Conservation (phyloP, 2,888 invertebrate genomes). For the Elegia similella region DNA sequence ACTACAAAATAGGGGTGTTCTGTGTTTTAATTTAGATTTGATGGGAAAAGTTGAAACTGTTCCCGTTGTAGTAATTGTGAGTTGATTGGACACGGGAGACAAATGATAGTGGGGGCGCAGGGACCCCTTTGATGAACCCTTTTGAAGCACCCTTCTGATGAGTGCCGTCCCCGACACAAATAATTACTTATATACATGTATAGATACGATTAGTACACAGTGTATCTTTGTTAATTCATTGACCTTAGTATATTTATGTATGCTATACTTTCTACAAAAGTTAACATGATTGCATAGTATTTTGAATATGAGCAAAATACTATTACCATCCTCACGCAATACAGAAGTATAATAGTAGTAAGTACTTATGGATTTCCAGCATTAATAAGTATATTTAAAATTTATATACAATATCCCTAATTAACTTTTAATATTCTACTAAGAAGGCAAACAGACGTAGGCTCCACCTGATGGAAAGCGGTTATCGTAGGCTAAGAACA, state of each 20-base stretch:
- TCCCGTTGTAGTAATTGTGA: conserved; percentile 28
- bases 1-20: conserved; percentile 60
- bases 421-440: too few species aligned
- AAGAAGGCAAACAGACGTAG: too few species aligned
- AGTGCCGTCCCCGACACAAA: not conserved
- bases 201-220: not conserved
- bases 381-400: too few species aligned
- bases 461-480: too few species aligned
- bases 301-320: too few species aligned
- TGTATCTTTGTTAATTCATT: not conserved
- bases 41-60: conserved; percentile 67
- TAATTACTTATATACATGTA: not conserved
- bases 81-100: conserved; percentile 26
- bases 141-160: not conserved
- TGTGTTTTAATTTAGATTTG: conserved; percentile 66
- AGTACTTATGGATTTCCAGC: too few species aligned
- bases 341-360: too few species aligned
- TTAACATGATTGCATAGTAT: too few species aligned
- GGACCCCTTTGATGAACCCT: conserved; percentile 5
- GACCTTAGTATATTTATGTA: not conserved
- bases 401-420: too few species aligned
- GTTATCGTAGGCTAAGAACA: too few species aligned
- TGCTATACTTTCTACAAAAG: not conserved
- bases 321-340: too few species aligned
- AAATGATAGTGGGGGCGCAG: conserved; percentile 13